A percentile compares a stretch with the other conserved stretches of the same genome.
Evolutionary conservation across 2,113 vertebrate species (phyloP).

Genomic region (Corapipo altera): DNA sequence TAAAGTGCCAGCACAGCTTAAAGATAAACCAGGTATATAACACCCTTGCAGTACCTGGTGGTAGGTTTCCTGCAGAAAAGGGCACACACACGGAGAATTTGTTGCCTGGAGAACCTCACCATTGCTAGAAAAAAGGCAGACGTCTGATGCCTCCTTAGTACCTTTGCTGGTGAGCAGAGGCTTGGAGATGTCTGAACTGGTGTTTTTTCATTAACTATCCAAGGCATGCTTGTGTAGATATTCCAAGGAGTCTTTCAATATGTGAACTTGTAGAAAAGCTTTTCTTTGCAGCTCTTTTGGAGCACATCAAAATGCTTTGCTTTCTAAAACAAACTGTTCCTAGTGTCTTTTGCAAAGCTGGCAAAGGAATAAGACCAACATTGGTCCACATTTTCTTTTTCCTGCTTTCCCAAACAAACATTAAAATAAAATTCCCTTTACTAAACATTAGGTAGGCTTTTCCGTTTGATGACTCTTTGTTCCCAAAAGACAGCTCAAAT

Average conservation of each 20-base stretch:
- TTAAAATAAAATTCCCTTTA: background rate
- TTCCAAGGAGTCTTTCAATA: background rate
- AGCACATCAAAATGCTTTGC: background rate
- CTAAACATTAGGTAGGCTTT: background rate
- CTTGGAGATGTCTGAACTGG: background rate
- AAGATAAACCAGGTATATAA: background rate
- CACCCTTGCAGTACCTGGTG: background rate
- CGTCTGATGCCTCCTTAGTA: background rate
- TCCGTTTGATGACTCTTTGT: background rate
- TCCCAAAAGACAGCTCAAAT: background rate
- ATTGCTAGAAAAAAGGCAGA: background rate
- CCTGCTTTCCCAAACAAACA: background rate
- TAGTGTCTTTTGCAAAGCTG: background rate
- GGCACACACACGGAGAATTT: background rate
- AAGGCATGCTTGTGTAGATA: background rate
- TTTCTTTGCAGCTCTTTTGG: background rate
- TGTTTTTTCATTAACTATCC: background rate
- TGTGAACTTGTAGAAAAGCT: background rate
- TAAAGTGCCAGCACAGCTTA: background rate
- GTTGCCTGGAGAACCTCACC: background rate
- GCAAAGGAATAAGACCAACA: background rate
- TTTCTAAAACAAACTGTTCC: background rate
- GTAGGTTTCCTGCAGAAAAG: background rate
- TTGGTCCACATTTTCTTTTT: background rate
- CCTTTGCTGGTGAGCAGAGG: background rate